These are phyloP conservation scores for Sinhomidia bicolor DNA, from an alignment of 2,888 invertebrate species.

Conservation along the genomic window DNA sequence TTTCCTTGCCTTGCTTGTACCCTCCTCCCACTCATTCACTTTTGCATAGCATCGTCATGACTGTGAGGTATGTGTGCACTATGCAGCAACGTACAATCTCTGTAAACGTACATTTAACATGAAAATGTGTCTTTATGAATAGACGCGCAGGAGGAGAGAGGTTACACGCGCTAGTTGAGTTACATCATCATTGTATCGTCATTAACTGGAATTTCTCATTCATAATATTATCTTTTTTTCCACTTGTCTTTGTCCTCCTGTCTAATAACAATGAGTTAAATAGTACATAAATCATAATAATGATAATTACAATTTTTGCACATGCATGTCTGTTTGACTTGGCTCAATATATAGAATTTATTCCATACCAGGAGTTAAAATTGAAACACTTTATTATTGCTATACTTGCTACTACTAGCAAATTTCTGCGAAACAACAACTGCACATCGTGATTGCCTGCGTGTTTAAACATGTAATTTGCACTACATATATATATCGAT, in stretches of 20 bases:
- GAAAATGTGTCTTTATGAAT: neutral
- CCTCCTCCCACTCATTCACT: conserved; percentile 19
- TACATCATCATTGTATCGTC: conserved; percentile 26
- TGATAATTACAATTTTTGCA: conserved; percentile 11
- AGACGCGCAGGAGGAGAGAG: neutral
- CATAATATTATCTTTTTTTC: neutral
- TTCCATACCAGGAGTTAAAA: neutral
- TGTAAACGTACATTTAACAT: neutral
- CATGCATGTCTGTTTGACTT: neutral
- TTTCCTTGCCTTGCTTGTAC: neutral
- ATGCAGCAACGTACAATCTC: too few species aligned
- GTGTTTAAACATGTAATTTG: conserved; percentile 5
- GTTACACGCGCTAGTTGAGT: conserved; percentile 22
- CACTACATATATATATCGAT: neutral
- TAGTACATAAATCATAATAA: conserved; percentile 23
- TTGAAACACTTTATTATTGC: neutral
- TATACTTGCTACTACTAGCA: too few species aligned
- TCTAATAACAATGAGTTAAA: neutral
- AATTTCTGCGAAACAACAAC: too few species aligned
- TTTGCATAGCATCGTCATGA: neutral
- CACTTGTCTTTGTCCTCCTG: neutral
- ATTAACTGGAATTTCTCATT: conserved; percentile 4
- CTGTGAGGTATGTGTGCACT: too few species aligned
- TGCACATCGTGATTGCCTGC: neutral
- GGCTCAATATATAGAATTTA: neutral